These are phyloP conservation scores for Anguilla megastoma DNA, from an alignment of 2,797 vertebrate genomes.

Conservation along the genomic window DNA sequence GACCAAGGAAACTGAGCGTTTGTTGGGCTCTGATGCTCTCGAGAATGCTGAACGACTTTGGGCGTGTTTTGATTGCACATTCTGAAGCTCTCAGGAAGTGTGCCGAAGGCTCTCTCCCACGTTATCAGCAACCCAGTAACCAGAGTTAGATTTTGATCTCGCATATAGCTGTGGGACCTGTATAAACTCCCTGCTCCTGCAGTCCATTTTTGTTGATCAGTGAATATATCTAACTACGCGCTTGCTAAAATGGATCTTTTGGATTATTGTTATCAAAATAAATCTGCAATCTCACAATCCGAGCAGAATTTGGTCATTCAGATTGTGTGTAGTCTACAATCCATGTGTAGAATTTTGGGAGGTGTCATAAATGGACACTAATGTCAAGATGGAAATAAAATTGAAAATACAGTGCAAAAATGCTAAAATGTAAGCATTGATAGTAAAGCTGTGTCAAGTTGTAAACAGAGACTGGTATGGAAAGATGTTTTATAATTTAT, in stretches of 20 bases:
- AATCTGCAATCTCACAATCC: not conserved
- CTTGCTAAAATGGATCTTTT: not conserved
- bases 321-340: not conserved
- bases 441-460: not conserved
- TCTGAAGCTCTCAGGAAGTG: not conserved
- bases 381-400: not conserved
- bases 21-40: too few relatives aligned
- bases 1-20: too few relatives aligned
- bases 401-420: not conserved
- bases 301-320: not conserved
- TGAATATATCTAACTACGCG: not conserved
- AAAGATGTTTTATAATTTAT: not conserved
- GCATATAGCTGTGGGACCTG: not conserved
- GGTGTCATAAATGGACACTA: not conserved
- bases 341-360: not conserved
- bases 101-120: not conserved
- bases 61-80: not conserved
- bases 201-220: not conserved
- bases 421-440: not conserved
- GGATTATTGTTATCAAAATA: not conserved
- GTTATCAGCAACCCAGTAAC: not conserved
- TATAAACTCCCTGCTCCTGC: not conserved
- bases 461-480: too few relatives aligned
- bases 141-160: not conserved
- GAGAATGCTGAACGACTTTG: not conserved